Evolutionary conservation across 2,113 vertebrate species (phyloP).

Genomic region (Macrotis lagotis): DNA sequence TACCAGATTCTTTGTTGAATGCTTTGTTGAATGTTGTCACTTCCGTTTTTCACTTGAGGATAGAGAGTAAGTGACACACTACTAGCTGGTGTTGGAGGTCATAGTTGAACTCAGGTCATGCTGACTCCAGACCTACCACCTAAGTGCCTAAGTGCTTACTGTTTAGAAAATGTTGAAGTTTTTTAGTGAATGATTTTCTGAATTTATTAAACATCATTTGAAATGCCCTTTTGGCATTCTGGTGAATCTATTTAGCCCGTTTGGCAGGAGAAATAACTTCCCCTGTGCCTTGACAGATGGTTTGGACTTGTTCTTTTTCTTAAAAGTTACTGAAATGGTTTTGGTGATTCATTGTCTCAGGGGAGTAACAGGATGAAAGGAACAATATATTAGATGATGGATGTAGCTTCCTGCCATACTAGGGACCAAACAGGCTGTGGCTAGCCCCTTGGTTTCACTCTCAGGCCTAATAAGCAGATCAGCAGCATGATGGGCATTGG

Average conservation of each 20-base stretch:
- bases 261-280: neutral
- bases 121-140: neutral
- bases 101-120: neutral
- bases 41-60: neutral
- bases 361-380: neutral
- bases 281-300: neutral
- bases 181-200: neutral
- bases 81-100: neutral
- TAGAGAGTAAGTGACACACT: neutral
- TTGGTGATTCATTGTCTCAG: neutral
- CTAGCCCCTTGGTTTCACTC: neutral
- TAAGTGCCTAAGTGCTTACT: neutral
- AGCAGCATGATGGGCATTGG: neutral
- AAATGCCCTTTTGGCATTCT: neutral
- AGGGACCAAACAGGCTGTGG: neutral
- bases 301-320: neutral
- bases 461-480: neutral
- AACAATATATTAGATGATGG: neutral
- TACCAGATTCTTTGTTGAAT: neutral
- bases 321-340: neutral
- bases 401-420: neutral
- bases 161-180: neutral
- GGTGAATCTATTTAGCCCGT: neutral
- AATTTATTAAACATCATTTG: neutral
- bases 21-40: neutral